Evolutionary conservation across 2,113 vertebrate genomes (phyloP).

Genomic region (Ptilorrhoa leucosticta): DNA sequence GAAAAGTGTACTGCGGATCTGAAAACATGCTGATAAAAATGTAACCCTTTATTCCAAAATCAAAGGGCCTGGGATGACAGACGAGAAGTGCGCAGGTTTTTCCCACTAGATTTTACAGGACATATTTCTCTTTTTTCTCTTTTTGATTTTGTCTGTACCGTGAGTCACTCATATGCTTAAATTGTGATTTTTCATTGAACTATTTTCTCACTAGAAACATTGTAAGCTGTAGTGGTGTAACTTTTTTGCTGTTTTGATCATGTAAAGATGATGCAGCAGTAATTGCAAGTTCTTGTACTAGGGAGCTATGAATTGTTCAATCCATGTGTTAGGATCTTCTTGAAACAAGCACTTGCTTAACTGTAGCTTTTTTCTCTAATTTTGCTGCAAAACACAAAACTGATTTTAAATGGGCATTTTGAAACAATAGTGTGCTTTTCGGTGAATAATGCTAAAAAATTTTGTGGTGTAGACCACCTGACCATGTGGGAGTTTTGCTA

Average conservation of each 20-base stretch:
- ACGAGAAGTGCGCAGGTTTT: not conserved
- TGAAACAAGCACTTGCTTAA: not conserved
- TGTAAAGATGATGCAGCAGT: not conserved
- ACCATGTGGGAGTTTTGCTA: not conserved
- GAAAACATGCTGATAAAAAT: not conserved
- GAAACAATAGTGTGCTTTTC: not conserved
- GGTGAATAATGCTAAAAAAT: not conserved
- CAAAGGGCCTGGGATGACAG: not conserved
- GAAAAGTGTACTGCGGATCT: not conserved
- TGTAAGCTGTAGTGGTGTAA: not conserved
- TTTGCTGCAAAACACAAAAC: not conserved
- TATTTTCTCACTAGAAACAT: not conserved
- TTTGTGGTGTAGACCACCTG: not conserved
- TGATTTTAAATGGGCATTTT: not conserved
- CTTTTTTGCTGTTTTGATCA: not conserved
- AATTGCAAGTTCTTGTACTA: not conserved
- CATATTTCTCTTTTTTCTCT: not conserved
- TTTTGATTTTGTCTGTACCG: not conserved
- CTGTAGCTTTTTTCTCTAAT: not conserved
- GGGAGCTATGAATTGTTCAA: not conserved
- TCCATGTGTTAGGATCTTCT: not conserved
- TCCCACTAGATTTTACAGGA: not conserved
- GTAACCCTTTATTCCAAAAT: not conserved
- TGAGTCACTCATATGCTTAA: not conserved
- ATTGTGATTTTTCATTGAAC: not conserved